Base-by-base conservation (phyloP, 1,140 invertebrate genomes). In the Pseudomyrmex dendroicus region DNA sequence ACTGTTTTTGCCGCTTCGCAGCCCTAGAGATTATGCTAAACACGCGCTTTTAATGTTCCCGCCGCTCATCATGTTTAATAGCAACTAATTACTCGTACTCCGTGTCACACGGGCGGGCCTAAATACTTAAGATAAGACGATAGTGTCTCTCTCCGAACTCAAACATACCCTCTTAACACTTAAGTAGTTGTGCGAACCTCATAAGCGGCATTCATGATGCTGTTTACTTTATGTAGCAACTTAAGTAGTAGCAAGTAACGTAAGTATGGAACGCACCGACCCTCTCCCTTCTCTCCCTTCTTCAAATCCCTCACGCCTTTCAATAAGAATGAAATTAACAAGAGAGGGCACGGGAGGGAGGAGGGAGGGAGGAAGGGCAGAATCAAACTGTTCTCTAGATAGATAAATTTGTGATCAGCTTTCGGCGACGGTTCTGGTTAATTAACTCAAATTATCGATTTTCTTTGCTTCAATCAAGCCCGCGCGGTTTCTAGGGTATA, bases 161-260 rank as follows among this genome's bases (percentile, higher is more conserved):
- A 74, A 74, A 59, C 73, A 59, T 63, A 59, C 22, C 73, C 73
- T 74, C 73, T 74, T 74, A 74, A 12, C 20, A n/a, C 59, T 63
- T 74, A 74, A 74, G 73, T 74, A 74, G 73, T 74, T 74, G 59
- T 22, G 59, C 63, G 59, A 74, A 63, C 59, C 73, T 74, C 20
- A 74, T 74, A 74, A 74, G 73, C 73, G 63, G 57, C 62, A 74
- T 74, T 74, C 73, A 74, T 74, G 73, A 74, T 13, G 59, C 59
- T 74, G 73, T 74, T 74, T 74, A 74, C 73, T 74, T 74, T 74
- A 63, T 44, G 35, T 35, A 35, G 5, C 5, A 35, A 35, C 35
- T 35, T 35, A 35, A 74, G 20, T 48, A 13, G 13, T 50, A 25
- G 25, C 62, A 73, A 73, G 72, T 73, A 73, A 74, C n/a, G 20